Base-by-base conservation (phyloP, 2,797 vertebrate species). In the Hippocampus kuda region DNA sequence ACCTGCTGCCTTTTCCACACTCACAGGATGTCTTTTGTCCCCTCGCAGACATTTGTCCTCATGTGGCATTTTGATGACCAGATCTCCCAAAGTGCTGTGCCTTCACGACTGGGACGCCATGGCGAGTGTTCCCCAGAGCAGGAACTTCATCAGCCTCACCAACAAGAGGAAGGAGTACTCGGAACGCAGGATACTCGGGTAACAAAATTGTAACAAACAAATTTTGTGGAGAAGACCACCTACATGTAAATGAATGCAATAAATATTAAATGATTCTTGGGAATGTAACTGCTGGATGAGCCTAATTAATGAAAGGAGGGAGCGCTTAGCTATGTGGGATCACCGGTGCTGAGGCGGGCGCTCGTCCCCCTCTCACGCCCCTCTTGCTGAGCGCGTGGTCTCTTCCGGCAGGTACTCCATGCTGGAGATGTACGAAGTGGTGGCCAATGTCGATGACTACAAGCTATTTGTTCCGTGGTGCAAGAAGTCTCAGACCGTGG, bases 81-180 rank as follows among this genome's bases (percentile, higher is more conserved):
- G 90, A 80, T 81, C 87, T 74, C 91, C 92, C 66, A 89, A 81
- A 67, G 75, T 79, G 57, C 75, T 80, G n/a, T 86, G 82, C 70
- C 78, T 85, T 75, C 72, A 87, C 22, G 86, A 86, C 7, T 77
- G 75, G 67, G 91, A 92, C 75, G 78, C 82, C 6, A 88, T 87
- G 62, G 62, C 84, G 0, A 56, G 79, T 1, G 66, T 73, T 68
- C 88, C 87, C 53, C 90, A 88, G 68, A 88, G 87, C 79, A 90
- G 96, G 48, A 88, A 88, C 70, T 98, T 98, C 85, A 91, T 98
- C 82, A 94, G 83, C 86, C 89, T 98, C 74, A 89, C 91, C 88
- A 97, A 95, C 88, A 95, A 94, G 77, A 89, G 95, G 81, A 97
- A 98, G 84, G 94, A 96, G 73, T 98, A 96, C 87, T 97, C 95